Percentiles rank a stretch among this genome's conserved stretches.
Conservation (phyloP, 2,888 invertebrate species). For the Xestoiulus laeticollis region DNA sequence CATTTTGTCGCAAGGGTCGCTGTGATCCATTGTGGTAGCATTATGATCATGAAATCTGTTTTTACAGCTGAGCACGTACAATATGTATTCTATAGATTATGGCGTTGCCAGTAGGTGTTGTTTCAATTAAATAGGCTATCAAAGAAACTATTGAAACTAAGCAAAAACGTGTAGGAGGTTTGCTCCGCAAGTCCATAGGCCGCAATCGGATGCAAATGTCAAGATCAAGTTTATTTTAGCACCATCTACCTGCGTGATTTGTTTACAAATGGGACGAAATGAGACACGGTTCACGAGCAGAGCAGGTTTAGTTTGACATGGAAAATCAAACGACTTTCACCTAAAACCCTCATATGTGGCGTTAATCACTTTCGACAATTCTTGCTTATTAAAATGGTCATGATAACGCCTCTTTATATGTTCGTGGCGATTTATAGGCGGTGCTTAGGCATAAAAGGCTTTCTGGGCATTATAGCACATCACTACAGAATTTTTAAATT, state of each 20-base stretch:
- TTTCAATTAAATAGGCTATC: conserved; percentile 6
- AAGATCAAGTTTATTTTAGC: conserved; percentile 38
- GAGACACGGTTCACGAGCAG: background rate
- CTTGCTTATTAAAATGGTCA: background rate
- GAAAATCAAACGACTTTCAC: background rate
- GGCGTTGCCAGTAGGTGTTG: conserved; percentile 11
- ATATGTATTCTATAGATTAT: conserved; percentile 13
- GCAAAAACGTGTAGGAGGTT: background rate
- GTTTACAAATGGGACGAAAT: conserved; percentile 27
- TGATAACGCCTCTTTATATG: background rate
- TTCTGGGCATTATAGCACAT: background rate
- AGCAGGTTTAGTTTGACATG: background rate
- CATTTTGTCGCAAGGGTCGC: conserved; percentile 3
- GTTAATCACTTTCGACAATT: background rate
- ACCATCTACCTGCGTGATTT: background rate
- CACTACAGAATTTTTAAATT: conserved; percentile 24
- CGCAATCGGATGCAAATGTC: conserved; percentile 39
- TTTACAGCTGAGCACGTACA: background rate
- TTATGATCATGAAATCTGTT: background rate
- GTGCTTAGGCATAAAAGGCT: background rate
- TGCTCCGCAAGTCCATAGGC: background rate
- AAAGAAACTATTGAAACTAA: background rate
- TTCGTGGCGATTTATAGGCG: background rate
- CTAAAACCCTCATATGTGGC: background rate
- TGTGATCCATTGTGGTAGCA: background rate